A percentile compares a stretch with the other conserved stretches of the same genome.
phyloP scores from a whole-genome alignment of 2,888 invertebrate genomes.

The Ophioninae sp. region DNA sequence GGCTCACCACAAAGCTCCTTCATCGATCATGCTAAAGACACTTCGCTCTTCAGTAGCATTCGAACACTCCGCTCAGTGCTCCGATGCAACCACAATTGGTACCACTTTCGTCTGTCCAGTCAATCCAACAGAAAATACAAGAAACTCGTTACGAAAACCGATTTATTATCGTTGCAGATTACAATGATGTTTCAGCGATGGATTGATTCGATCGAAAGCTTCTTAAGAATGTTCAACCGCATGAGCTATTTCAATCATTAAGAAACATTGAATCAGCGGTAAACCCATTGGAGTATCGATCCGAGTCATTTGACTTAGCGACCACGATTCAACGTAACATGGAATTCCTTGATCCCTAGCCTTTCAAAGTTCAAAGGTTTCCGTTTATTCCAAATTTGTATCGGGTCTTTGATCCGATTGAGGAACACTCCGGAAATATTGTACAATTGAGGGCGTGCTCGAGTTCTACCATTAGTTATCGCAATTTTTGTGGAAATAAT shows the following conservation, averaged over 20 bases:
- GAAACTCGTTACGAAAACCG: neutral
- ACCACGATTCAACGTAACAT: neutral
- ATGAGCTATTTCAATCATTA: too few relatives aligned
- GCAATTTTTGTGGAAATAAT: conserved; percentile 44
- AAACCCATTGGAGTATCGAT: neutral
- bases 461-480: conserved; percentile 43
- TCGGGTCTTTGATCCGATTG: neutral
- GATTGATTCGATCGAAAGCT: too few relatives aligned
- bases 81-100: neutral
- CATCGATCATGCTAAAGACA: too few relatives aligned
- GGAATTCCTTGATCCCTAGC: neutral
- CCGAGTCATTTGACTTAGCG: neutral
- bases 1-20: too few relatives aligned
- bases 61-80: too few relatives aligned
- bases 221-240: too few relatives aligned
- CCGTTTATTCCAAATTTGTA: neutral
- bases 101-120: neutral
- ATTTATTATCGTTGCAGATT: neutral
- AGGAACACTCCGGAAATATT: neutral
- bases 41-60: too few relatives aligned
- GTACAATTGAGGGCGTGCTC: neutral
- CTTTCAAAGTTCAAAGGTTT: neutral
- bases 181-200: neutral
- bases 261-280: neutral
- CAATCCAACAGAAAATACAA: neutral